Evolutionary conservation across 2,113 vertebrate species (phyloP), one percentile per base, ranked within the genome.

Genomic region (Galbula dea): DNA sequence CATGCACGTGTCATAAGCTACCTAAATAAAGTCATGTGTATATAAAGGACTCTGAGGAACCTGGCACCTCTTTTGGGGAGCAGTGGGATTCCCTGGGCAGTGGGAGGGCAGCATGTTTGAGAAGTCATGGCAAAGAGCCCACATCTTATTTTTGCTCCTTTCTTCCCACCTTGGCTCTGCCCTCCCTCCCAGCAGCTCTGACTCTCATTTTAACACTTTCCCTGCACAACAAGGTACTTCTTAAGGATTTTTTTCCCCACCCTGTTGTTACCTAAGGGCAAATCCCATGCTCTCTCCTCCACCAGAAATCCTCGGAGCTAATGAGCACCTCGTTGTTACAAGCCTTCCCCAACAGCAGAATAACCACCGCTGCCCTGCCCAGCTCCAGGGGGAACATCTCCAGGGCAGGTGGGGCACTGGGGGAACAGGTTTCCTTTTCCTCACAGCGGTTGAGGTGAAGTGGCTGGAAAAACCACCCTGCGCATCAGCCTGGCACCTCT

Each of bases 1-100:
- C 86, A 83, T 34, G 22, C 39, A 61, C 15, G 3, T 79, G 83
- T 67, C 61, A 83, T 93, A 93, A 95, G 81, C 55, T 83, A 58
- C 61, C 26, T 71, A 73, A 96, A 97, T 96, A 96, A 97, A 95
- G 41, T 24, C 17, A 52, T 75, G 34, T 97, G 84, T 97, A 87
- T 91, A 94, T 94, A 95, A 82, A 82, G 48, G 34, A 86, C 58
- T 52, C 4, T 45, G 20, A 48, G 27, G 62, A 65, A 13, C 14
- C 62, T 36, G 62, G 39, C 32, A 8, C 6, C 78, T 86, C 11
- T 90, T 54, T 63, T 29, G 52, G 3, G 10, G 3, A 17, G 80
- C 0, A 0, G 18, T 57, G 45, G 16, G 9, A 24, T 52, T 73
- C 67, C n/a, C 45, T 15, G 49, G 49, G 54, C 43, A 72, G 13